phyloP scores from a whole-genome alignment of 1,140 invertebrate species.

The Eueides isabella region DNA sequence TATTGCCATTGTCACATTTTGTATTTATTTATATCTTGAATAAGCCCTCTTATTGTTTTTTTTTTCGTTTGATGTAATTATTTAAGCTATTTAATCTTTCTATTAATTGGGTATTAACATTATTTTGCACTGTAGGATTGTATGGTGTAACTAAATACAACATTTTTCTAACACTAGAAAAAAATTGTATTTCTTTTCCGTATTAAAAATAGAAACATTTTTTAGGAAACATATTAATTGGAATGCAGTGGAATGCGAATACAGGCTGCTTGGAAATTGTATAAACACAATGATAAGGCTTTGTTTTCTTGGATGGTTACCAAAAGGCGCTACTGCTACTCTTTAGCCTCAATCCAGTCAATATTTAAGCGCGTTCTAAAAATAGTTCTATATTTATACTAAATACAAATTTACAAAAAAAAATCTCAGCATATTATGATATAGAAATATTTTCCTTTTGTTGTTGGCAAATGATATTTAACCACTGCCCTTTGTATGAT shows the following conservation, averaged over 20 bases:
- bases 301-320: too few relatives aligned
- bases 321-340: too few relatives aligned
- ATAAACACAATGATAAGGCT: too few relatives aligned
- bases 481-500: not conserved
- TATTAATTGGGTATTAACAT: not conserved
- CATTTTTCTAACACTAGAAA: not conserved
- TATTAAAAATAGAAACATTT: too few relatives aligned
- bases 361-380: too few relatives aligned
- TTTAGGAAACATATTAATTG: too few relatives aligned
- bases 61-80: not conserved
- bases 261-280: too few relatives aligned
- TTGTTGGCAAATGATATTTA: not conserved
- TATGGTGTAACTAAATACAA: not conserved
- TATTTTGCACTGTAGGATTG: not conserved
- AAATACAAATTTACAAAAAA: not conserved
- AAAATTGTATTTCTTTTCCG: too few relatives aligned
- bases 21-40: not conserved
- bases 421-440: not conserved
- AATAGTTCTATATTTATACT: not conserved
- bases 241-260: too few relatives aligned
- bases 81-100: not conserved
- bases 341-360: too few relatives aligned
- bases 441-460: not conserved
- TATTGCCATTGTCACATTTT: not conserved
- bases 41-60: not conserved